These are phyloP conservation scores for Acrocera orbiculus DNA, from an alignment of 2,888 invertebrate species.

Conservation along the genomic window DNA sequence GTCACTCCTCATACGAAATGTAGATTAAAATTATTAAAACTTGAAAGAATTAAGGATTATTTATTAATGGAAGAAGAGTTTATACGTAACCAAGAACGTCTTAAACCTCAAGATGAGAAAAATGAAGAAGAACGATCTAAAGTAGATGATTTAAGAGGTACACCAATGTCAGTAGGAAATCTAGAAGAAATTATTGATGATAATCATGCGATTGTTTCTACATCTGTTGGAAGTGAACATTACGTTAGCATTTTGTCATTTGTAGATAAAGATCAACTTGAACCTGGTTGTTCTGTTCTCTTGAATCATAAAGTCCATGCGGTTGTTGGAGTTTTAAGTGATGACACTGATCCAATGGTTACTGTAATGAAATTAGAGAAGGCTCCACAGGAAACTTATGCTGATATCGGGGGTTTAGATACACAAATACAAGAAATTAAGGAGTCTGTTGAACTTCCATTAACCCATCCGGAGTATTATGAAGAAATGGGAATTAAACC, in stretches of 20 bases:
- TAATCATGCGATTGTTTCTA: slow-evolving; percentile 98
- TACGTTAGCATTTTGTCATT: slow-evolving; percentile 98
- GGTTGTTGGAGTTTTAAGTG: slow-evolving; percentile 96
- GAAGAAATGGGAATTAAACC: slow-evolving; percentile 99
- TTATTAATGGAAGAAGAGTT: slow-evolving; percentile 98
- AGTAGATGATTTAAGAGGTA: slow-evolving; percentile 95
- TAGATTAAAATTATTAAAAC: slow-evolving; percentile 80
- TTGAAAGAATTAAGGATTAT: slow-evolving; percentile 97
- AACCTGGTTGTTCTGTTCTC: slow-evolving; percentile 96
- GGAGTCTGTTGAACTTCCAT: slow-evolving; percentile 93
- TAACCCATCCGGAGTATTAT: slow-evolving; percentile 99
- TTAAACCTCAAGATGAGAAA: slow-evolving; percentile 98
- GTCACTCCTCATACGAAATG: slow-evolving; percentile 97
- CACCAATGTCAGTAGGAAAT: slow-evolving; percentile 99
- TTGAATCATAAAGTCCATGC: slow-evolving; percentile 99
- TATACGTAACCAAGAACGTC: slow-evolving; percentile 91
- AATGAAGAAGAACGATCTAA: slow-evolving; percentile 97
- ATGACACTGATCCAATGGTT: slow-evolving; percentile 99
- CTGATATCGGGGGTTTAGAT: slow-evolving; percentile 94
- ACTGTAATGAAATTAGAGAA: slow-evolving; percentile 99
- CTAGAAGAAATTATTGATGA: slow-evolving; percentile 99
- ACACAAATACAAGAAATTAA: slow-evolving; percentile 96
- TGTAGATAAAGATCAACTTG: slow-evolving; percentile 97
- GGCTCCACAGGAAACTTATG: slow-evolving; percentile 98
- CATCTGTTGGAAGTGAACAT: slow-evolving; percentile 97